Evolutionary conservation across 1,140 invertebrate species (phyloP).

Genomic region (Aradophagus sp.): DNA sequence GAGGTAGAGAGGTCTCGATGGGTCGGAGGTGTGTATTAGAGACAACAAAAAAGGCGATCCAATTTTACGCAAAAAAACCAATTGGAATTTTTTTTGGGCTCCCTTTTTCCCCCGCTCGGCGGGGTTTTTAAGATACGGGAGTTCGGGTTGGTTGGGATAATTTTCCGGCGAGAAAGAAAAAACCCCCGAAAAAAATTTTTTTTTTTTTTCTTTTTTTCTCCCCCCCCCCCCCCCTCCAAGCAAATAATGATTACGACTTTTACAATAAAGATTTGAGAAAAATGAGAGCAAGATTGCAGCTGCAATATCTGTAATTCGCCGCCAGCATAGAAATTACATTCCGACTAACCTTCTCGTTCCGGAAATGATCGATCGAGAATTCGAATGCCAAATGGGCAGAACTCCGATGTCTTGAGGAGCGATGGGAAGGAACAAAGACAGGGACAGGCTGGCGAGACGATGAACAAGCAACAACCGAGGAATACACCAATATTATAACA

Average conservation of each 20-base stretch:
- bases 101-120: too few species aligned
- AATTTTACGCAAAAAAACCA: too few species aligned
- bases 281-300: slow-evolving; percentile 46
- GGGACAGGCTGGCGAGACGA: slow-evolving; percentile 25
- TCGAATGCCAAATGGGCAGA: slow-evolving; percentile 58
- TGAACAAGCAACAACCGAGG: slow-evolving; percentile 24
- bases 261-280: slow-evolving; percentile 32
- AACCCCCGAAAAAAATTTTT: too few species aligned
- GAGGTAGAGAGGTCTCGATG: too few species aligned
- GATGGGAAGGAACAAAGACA: slow-evolving; percentile 19
- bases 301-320: slow-evolving; percentile 53
- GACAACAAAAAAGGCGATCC: too few species aligned
- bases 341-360: slow-evolving; percentile 51
- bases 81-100: too few species aligned
- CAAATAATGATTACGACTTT: slow-evolving; percentile 32
- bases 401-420: slow-evolving; percentile 45
- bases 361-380: slow-evolving; percentile 60
- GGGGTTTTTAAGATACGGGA: too few species aligned
- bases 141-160: too few species aligned
- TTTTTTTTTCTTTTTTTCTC: too few species aligned
- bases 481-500: slow-evolving; percentile 17
- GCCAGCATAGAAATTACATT: slow-evolving; percentile 51
- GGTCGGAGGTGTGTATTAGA: too few species aligned
- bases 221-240: too few species aligned
- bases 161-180: too few species aligned